Evolutionary conservation across 1,140 invertebrate species (phyloP).

Genomic region (Drosophila mayri): DNA sequence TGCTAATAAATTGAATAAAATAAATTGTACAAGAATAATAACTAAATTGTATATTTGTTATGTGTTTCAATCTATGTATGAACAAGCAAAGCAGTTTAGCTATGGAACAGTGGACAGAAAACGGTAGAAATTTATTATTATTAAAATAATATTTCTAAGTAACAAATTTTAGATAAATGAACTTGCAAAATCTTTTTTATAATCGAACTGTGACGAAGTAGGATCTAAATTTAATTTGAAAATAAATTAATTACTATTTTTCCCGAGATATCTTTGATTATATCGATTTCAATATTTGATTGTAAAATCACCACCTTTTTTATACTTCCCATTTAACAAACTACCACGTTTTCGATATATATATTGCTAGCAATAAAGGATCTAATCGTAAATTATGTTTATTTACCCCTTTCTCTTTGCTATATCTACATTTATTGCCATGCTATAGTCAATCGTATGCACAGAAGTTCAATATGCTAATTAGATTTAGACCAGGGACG

Average conservation of each 20-base stretch:
- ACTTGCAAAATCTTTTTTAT: too few species aligned
- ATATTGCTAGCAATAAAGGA: background rate
- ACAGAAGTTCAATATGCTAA: slow-evolving; percentile 65
- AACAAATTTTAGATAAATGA: too few species aligned
- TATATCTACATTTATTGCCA: background rate
- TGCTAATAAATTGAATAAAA: slow-evolving; percentile 61
- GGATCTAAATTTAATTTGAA: too few species aligned
- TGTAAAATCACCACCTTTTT: too few species aligned
- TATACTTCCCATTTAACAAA: too few species aligned
- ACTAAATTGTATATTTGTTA: background rate
- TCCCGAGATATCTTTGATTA: too few species aligned
- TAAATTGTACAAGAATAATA: slow-evolving; percentile 57
- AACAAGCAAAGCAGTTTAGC: slow-evolving; percentile 3
- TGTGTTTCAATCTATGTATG: background rate
- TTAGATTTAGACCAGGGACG: slow-evolving; percentile 75
- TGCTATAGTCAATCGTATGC: slow-evolving; percentile 16
- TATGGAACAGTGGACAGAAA: slow-evolving; percentile 7
- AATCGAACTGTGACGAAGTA: too few species aligned
- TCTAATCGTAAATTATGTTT: background rate
- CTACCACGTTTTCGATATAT: background rate
- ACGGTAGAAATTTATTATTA: too few species aligned
- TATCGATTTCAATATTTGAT: too few species aligned
- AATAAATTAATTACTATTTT: too few species aligned
- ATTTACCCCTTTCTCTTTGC: background rate
- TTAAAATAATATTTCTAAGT: too few species aligned